A percentile compares a stretch with the other conserved stretches of the same genome.
These are phyloP conservation scores for Pangasius larnaudii DNA, from an alignment of 2,797 vertebrate genomes.

Conservation along the genomic window DNA sequence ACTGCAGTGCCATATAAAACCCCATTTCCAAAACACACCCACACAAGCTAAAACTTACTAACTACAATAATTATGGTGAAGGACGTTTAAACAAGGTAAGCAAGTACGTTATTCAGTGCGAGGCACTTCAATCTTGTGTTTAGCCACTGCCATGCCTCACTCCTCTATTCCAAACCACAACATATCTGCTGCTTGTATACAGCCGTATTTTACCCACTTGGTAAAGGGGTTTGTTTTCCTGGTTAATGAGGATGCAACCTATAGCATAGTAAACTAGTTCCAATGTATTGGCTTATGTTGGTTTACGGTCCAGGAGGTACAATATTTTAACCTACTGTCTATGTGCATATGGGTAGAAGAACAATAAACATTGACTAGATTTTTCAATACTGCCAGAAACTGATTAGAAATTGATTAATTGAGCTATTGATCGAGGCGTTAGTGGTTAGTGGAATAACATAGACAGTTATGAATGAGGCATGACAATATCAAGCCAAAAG, in stretches of 20 bases:
- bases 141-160: not conserved
- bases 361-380: not conserved
- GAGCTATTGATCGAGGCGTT: not conserved
- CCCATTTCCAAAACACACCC: constrained; percentile 59
- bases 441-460: not conserved
- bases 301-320: not conserved
- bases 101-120: constrained; percentile 37
- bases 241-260: too few species aligned
- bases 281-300: not conserved
- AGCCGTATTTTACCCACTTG: too few species aligned
- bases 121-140: constrained; percentile 13
- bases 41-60: constrained; percentile 49
- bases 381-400: not conserved
- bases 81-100: constrained; percentile 58
- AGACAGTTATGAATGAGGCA: not conserved
- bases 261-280: not conserved
- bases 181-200: constrained; percentile 9
- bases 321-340: not conserved
- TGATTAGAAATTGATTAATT: not conserved
- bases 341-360: not conserved
- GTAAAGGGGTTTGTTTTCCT: too few species aligned
- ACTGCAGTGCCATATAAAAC: constrained; percentile 61
- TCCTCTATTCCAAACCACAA: not conserved
- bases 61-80: constrained; percentile 62
- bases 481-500: not conserved